Percentiles rank a stretch among this genome's conserved stretches.
These are phyloP conservation scores for Drosophila tropicalis DNA, from an alignment of 1,140 invertebrate genomes.

Conservation along the genomic window DNA sequence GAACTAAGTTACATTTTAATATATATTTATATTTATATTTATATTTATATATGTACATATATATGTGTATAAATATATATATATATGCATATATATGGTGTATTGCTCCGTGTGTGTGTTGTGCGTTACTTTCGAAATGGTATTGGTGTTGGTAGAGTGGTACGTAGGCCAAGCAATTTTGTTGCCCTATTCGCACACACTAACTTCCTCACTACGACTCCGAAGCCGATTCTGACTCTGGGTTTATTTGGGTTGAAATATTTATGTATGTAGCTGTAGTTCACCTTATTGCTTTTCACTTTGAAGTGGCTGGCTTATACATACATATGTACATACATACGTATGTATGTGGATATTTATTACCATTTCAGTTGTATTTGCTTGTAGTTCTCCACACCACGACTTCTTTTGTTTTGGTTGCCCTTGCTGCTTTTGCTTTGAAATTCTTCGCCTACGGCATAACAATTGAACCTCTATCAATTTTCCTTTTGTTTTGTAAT, in stretches of 20 bases:
- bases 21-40: too few species aligned
- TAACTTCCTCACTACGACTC: not conserved
- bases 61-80: too few species aligned
- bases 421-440: constrained; percentile 40
- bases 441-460: constrained; percentile 54
- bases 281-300: constrained; percentile 79
- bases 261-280: constrained; percentile 58
- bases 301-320: constrained; percentile 65
- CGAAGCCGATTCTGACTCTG: not conserved
- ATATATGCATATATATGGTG: too few species aligned
- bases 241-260: not conserved
- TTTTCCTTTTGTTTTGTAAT: constrained; percentile 52
- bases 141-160: constrained; percentile 35
- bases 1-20: too few species aligned
- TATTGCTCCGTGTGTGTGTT: constrained; percentile 23
- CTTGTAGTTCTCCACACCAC: constrained; percentile 41
- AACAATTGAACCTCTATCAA: constrained; percentile 54
- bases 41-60: too few species aligned
- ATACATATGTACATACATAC: too few species aligned
- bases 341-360: constrained; percentile 72
- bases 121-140: constrained; percentile 62
- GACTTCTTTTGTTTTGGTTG: constrained; percentile 26
- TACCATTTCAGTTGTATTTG: constrained; percentile 72
- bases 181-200: constrained; percentile 29
- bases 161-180: constrained; percentile 43